Conservation (phyloP, 2,797 vertebrate genomes). For the Antrozous pallidus region DNA sequence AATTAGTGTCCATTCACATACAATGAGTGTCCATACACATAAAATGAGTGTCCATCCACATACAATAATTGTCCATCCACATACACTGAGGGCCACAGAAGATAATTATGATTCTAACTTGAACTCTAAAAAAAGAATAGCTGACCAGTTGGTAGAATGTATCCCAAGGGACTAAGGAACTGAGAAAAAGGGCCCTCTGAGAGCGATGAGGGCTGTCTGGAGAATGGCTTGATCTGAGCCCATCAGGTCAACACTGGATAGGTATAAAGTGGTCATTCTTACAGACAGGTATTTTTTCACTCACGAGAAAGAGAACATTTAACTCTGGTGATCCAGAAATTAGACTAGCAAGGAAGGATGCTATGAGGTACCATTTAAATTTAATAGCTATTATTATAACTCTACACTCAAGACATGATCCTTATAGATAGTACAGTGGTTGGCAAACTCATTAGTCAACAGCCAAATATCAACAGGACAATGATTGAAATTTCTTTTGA, state of each 20-base stretch:
- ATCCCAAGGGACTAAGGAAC: neutral
- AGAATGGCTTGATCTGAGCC: neutral
- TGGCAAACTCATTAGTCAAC: no score
- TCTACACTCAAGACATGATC: neutral
- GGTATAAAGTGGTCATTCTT: neutral
- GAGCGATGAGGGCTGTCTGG: neutral
- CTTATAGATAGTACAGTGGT: neutral
- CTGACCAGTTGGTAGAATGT: neutral
- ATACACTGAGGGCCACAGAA: rapidly evolving
- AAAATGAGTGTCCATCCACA: no score
- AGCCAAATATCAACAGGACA: no score
- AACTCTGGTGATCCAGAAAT: neutral
- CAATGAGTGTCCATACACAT: no score
- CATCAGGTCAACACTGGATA: neutral
- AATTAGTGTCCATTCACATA: no score
- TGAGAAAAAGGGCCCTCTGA: neutral
- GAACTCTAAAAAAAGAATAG: neutral
- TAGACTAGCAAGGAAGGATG: neutral
- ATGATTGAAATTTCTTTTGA: no score
- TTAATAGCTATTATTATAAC: neutral
- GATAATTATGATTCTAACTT: neutral
- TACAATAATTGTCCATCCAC: rapidly evolving
- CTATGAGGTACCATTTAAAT: neutral
- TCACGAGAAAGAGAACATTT: neutral
- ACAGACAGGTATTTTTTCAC: neutral